Conservation (phyloP, 2,113 vertebrate genomes). For the Sorex araneus region DNA sequence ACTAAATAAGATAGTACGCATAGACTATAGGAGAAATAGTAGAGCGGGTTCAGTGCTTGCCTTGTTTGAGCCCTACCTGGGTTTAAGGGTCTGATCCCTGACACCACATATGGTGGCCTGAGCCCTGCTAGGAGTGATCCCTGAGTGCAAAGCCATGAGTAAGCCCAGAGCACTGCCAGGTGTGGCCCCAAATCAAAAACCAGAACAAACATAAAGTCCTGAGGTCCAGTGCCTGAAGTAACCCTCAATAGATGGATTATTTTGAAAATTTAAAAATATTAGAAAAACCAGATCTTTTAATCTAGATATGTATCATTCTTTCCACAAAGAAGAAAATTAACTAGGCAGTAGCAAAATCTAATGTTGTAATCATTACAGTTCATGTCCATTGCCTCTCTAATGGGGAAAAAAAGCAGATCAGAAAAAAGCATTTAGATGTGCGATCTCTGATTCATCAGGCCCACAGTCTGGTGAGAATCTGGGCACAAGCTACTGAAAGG, state of each 20-base stretch:
- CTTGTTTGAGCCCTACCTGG: too few relatives aligned
- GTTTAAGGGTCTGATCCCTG: too few relatives aligned
- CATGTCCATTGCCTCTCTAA: background rate
- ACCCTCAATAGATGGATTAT: background rate
- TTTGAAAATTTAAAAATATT: background rate
- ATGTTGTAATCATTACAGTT: background rate
- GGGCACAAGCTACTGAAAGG: too few relatives aligned
- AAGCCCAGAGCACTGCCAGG: too few relatives aligned
- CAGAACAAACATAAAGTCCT: background rate
- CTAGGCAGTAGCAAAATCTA: background rate
- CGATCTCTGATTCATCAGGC: too few relatives aligned
- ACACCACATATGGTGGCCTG: too few relatives aligned
- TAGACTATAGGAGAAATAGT: too few relatives aligned
- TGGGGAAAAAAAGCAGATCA: background rate
- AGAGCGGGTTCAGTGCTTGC: too few relatives aligned
- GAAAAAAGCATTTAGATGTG: background rate
- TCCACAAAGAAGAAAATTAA: conserved; percentile 1
- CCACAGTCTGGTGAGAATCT: too few relatives aligned
- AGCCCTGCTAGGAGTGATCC: too few relatives aligned
- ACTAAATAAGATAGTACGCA: background rate
- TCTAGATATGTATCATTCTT: conserved; percentile 26
- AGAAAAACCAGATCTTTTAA: background rate
- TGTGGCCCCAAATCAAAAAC: too few relatives aligned
- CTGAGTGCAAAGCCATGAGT: too few relatives aligned
- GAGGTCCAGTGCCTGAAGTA: background rate